phyloP scores from a whole-genome alignment of 1,140 invertebrate genomes.

The Cyphomyrmex costatus region DNA sequence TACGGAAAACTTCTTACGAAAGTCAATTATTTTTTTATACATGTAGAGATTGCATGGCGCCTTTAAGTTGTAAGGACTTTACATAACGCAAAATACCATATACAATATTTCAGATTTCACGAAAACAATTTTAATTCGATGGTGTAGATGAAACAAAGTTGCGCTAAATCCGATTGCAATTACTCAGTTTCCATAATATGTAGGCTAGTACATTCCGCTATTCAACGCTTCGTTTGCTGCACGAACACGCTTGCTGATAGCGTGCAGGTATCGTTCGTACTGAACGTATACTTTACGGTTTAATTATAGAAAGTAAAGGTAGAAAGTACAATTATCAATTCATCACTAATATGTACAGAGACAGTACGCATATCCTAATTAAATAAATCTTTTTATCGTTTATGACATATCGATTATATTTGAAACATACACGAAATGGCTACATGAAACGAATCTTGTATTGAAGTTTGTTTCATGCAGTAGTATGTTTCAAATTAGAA shows the following conservation, averaged over 20 bases:
- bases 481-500: neutral
- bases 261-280: slow-evolving; percentile 14
- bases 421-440: no score
- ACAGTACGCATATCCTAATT: neutral
- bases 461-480: neutral
- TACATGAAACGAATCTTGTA: no score
- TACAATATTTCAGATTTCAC: neutral
- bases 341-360: neutral
- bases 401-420: neutral
- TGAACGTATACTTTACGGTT: neutral
- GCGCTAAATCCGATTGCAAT: slow-evolving; percentile 6
- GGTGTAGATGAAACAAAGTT: slow-evolving; percentile 8
- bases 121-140: neutral
- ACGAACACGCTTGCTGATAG: slow-evolving; percentile 2
- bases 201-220: slow-evolving; percentile 34
- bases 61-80: neutral
- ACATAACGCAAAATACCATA: neutral
- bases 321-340: slow-evolving; percentile 41
- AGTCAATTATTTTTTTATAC: neutral
- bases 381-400: neutral
- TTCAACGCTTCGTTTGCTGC: slow-evolving; percentile 38
- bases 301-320: slow-evolving; percentile 54
- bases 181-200: slow-evolving; percentile 48
- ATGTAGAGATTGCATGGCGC: neutral
- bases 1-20: neutral